These are phyloP conservation scores for Actinia tenebrosa DNA, from an alignment of 64 coral and sea anemone genomes.

Conservation along the genomic window DNA sequence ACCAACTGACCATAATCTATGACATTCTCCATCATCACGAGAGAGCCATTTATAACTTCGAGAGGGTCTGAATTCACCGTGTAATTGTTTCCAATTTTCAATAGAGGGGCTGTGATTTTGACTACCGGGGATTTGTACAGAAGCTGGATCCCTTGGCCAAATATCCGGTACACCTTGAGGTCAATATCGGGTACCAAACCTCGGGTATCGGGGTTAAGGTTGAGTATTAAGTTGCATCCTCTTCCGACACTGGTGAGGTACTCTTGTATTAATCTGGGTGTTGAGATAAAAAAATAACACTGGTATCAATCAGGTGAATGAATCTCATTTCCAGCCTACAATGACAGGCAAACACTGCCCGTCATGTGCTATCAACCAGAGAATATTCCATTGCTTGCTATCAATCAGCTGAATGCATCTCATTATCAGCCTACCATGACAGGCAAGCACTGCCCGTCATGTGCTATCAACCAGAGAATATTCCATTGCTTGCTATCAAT, in stretches of 20 bases:
- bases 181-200: slow-evolving; percentile 44
- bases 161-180: slow-evolving; percentile 15
- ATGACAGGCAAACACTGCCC: not conserved
- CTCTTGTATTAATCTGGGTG: slow-evolving; percentile 23
- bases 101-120: not conserved
- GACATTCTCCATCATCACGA: slow-evolving; percentile 52
- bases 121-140: slow-evolving; percentile 38
- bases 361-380: no score
- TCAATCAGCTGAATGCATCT: no score
- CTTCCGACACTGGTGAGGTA: slow-evolving; percentile 55
- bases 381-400: no score
- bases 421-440: no score
- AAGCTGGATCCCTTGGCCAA: slow-evolving; percentile 34
- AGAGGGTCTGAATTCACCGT: not conserved
- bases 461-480: no score
- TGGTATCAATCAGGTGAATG: not conserved
- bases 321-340: not conserved
- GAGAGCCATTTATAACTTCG: slow-evolving; percentile 21
- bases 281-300: not conserved
- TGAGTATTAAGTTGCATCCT: slow-evolving; percentile 45
- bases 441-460: no score
- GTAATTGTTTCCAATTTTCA: not conserved
- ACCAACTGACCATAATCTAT: slow-evolving; percentile 25
- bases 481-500: no score
- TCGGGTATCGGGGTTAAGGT: slow-evolving; percentile 51